Percentiles rank a stretch among this genome's conserved stretches.
Conservation (phyloP, 1,140 invertebrate species). For the Eciton burchellii region DNA sequence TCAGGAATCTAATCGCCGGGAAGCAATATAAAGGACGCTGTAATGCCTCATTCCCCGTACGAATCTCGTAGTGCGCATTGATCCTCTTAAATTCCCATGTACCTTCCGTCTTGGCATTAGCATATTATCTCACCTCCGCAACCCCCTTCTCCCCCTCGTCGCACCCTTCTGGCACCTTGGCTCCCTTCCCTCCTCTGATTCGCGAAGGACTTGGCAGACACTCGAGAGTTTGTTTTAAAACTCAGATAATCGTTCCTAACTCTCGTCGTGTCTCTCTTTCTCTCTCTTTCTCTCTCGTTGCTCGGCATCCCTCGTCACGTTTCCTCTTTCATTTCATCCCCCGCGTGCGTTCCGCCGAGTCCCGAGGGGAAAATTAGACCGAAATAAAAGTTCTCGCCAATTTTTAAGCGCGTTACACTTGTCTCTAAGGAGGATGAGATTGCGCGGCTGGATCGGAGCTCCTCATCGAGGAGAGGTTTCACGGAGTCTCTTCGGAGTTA, state of each 20-base stretch:
- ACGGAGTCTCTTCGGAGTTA: conserved; percentile 12
- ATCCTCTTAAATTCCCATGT: conserved; percentile 83
- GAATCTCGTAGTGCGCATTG: conserved; percentile 78
- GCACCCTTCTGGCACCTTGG: conserved; percentile 52
- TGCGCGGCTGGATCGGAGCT: conserved; percentile 50
- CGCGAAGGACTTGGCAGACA: conserved; percentile 83
- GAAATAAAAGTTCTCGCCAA: conserved; percentile 80
- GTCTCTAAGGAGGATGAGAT: conserved; percentile 59
- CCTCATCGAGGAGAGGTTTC: conserved; percentile 23
- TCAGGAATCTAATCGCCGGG: conserved; percentile 71
- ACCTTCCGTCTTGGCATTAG: conserved; percentile 81
- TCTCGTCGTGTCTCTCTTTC: conserved; percentile 55
- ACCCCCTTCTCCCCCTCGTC: conserved; percentile 46
- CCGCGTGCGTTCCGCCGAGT: conserved; percentile 56
- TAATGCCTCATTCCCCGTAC: conserved; percentile 76
- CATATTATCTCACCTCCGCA: conserved; percentile 83
- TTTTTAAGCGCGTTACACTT: conserved; percentile 77
- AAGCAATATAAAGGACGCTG: conserved; percentile 74
- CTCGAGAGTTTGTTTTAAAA: conserved; percentile 84
- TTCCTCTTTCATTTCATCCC: conserved; percentile 51
- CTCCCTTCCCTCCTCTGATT: conserved; percentile 71
- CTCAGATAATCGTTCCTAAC: conserved; percentile 83
- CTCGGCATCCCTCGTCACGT: conserved; percentile 39
- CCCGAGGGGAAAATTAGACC: conserved; percentile 78
- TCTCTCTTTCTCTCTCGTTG: conserved; percentile 52